These are phyloP conservation scores for Melipona quadrifasciata DNA, from an alignment of 1,140 invertebrate genomes.

Conservation along the genomic window DNA sequence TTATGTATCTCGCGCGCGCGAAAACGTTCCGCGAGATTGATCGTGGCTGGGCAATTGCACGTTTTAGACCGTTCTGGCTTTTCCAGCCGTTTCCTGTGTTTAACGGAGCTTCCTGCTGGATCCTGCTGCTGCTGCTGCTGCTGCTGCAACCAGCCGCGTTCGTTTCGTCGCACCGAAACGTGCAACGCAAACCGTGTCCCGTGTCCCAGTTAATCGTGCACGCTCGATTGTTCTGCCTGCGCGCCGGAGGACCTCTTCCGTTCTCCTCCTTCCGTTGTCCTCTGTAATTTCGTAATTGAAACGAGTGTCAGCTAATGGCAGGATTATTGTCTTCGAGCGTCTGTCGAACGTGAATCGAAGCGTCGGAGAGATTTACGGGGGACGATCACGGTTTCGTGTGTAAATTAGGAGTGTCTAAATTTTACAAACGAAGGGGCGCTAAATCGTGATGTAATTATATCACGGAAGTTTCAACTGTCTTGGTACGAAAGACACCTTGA, in stretches of 20 bases:
- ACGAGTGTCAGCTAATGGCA: not conserved
- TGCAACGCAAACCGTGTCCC: not conserved
- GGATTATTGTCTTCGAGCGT: not conserved
- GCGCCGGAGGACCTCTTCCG: not conserved
- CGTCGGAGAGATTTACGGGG: not conserved
- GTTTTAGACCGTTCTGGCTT: constrained; percentile 13
- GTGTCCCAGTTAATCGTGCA: constrained; percentile 23
- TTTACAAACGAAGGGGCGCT: too few species aligned
- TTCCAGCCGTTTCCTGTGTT: constrained; percentile 32
- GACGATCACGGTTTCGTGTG: not conserved
- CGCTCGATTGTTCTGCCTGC: not conserved
- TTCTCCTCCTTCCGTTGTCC: not conserved
- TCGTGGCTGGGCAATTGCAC: constrained; percentile 13
- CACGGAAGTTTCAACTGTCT: too few species aligned
- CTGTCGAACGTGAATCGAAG: not conserved
- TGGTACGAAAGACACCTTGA: too few species aligned
- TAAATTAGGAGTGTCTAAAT: not conserved
- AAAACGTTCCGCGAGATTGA: constrained; percentile 34
- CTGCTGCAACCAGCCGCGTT: not conserved
- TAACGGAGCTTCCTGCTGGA: not conserved
- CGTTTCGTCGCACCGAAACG: not conserved
- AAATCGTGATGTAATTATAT: too few species aligned
- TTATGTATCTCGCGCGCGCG: constrained; percentile 14
- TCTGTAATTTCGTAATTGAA: not conserved
- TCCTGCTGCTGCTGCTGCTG: not conserved